Base-by-base conservation (phyloP, 1,140 invertebrate species). In the Orius insidiosus region DNA sequence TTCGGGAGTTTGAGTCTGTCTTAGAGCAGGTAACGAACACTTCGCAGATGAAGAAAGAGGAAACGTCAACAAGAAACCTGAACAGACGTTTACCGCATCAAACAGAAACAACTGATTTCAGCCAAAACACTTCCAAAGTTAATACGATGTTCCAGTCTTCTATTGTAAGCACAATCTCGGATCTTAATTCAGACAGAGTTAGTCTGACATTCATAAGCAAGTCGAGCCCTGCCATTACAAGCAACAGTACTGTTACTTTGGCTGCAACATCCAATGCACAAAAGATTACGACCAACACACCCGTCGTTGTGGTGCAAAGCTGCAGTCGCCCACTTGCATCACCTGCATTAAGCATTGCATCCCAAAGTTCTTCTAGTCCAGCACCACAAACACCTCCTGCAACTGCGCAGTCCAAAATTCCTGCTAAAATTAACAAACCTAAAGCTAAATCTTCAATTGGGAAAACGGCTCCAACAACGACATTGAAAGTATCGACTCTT, bases 1-100 rank as follows among this genome's bases (percentile, higher is more conserved):
- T 85, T 5, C 63, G 80, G 31, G 81, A 85, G 59, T 85, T 85
- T 55, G 81, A 85, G 58, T 80, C 79, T 60, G 80, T 85, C 1
- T 63, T 84, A 35, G 80, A 85, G 58, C 78, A 83, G 62, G 74
- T 83, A 1, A 53, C 52, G 2, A 56, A 56, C 40, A 58, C 52
- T 30, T 56, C 55, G 19, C 53, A 55, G 35, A 54, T 58, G 55
- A 82, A 56, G 78, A 82, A 59, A 62, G 78, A 34, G 79, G 76
- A 48, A 74, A 70, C 1, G 71, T 71, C 3, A 51, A 52, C 38
- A 53, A 46, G 43, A 43, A 33, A 8, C 44, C 51, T n/a, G 49
- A 50, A 19, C 31, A 46, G 33, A 31, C 36, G 9, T 40, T 30
- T 45, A 42, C 36, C 38, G 14, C 33, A 18, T 19, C 46, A 24